Base-by-base conservation (phyloP, 2,888 invertebrate species). In the Nipponacmea schrenckii region DNA sequence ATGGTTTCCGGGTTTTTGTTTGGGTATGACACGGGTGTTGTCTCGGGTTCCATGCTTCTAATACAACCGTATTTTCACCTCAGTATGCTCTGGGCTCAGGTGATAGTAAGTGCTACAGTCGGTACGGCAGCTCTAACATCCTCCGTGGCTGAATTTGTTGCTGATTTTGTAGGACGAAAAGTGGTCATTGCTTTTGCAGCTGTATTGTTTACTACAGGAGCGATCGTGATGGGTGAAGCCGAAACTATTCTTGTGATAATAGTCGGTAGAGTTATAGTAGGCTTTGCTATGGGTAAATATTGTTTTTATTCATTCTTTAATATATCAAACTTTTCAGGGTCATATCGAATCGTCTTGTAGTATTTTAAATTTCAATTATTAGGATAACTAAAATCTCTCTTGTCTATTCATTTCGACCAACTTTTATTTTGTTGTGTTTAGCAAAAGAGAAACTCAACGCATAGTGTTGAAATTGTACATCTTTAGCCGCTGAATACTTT, bases 1-100 rank as follows among this genome's bases (percentile, higher is more conserved):
- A 88, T 89, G 68, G 81, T 90, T 39, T 89, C 89, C 5, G 89
- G 89, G 0, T 89, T 89, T 71, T 81, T 90, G 7, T 91, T 90
- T 80, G 90, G 90, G 15, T 90, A 91, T 79, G 90, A 90, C 75
- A 91, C 91, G 0, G 90, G 90, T 15, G 89, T 90, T 62, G 88
- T 90, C 4, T 90, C 90, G 0, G 88, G 89, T 8, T 88, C 89
- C 2, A 85, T 89, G 84, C 72, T 89, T 8, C 72, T 84, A 27
- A 78, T 87, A 15, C 84, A 84, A 66, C 80, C 84, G 39, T 79
- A 86, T 39, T 88, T 89, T 72, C 20, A 81, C 7, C 78, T 89
- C 50, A 79, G 74, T 64, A 77, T 77, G 56, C 69, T 82, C 12
- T 89, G 88, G 89, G 88, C 90, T 70, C 89, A 89, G 74, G 70